A percentile compares a stretch with the other conserved stretches of the same genome.
Evolutionary conservation across 2,113 vertebrate species (phyloP).

Genomic region (Gracilinanus agilis): DNA sequence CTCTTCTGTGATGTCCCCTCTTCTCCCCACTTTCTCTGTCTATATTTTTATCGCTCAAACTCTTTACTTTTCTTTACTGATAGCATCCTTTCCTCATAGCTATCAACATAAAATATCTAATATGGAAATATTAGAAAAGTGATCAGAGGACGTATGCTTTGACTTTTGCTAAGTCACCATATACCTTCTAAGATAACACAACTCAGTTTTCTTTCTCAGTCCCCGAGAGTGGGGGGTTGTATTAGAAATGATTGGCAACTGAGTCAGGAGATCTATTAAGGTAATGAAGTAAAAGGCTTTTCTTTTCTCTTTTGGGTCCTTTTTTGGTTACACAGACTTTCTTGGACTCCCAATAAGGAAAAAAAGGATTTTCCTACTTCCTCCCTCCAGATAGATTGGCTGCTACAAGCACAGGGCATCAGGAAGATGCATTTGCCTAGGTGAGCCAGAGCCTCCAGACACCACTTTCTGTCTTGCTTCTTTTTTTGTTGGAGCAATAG

Average conservation of each 20-base stretch:
- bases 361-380: neutral
- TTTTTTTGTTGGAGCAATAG: neutral
- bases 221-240: neutral
- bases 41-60: neutral
- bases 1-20: neutral
- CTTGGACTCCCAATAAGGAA: neutral
- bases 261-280: neutral
- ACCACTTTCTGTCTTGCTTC: neutral
- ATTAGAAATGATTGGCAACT: neutral
- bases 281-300: neutral
- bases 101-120: neutral
- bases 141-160: neutral
- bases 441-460: neutral
- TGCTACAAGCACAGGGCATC: neutral
- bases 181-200: neutral
- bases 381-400: neutral
- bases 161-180: neutral
- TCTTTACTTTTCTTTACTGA: neutral
- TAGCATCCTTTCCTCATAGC: neutral
- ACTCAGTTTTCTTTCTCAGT: neutral
- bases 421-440: neutral
- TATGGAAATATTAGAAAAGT: neutral
- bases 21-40: too few species aligned
- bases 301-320: neutral
- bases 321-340: neutral